Evolutionary conservation across 2,888 invertebrate genomes (phyloP), one percentile per base, ranked within the genome.

Genomic region (Lathronympha strigana): DNA sequence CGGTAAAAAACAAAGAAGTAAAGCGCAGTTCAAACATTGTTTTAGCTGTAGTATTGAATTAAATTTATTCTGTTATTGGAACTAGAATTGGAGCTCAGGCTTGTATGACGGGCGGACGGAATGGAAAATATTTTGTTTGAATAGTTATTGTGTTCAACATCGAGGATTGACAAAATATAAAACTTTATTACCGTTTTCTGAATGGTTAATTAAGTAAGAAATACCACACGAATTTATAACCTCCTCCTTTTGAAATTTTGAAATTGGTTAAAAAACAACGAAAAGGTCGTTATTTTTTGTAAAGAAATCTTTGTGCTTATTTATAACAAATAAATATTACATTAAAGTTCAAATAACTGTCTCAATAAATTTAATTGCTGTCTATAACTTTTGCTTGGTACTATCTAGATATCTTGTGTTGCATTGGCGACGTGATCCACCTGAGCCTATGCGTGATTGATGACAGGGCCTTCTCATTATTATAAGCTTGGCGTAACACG

Each of bases 401-500:
- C 25, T 4, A 25, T 4, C 3, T 3, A 25, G 33, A 33, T 9
- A 11, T 1, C 13, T 3, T 33, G 11, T 3, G 3, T 25, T 25
- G 15, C 43, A 6, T 13, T 45, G 15, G 13, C 9, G 45, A 28
- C 57, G 45, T 13, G 8, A 21, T 23, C 63, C 78, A 81, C 80
- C 77, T 76, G 74, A 73, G 75, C 75, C 78, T 78, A 79, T 77
- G 73, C 69, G 77, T 84, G 84, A 85, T 86, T 83, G 84, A 85
- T 86, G 82, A 80, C 76, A 72, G 76, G 77, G 80, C 73, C 74
- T 76, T 77, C 80, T 79, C 79, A 81, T 84, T 83, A 84, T 76
- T 71, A 63, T 76, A 72, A 74, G 69, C 75, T 72, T 68, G 69
- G 68, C 71, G 71, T 73, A 72, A 74, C 72, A 73, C 63, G 63